Conservation (phyloP, 1,140 invertebrate species). For the Drosophila albomicans region DNA sequence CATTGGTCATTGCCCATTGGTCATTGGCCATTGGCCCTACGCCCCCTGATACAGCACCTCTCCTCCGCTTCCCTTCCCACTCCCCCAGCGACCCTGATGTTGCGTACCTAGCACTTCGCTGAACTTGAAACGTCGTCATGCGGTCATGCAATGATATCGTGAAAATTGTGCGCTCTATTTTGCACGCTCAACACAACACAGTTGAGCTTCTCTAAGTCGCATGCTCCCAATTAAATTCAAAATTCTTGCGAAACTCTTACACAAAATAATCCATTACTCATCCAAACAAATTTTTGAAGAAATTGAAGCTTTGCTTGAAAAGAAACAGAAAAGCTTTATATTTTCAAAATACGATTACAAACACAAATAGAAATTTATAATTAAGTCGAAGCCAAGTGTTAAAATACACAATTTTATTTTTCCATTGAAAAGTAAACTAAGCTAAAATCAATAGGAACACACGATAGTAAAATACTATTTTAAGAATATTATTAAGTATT, state of each 20-base stretch:
- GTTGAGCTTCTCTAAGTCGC: not conserved
- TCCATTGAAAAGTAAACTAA: too few species aligned
- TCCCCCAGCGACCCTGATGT: not conserved
- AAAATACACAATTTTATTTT: too few species aligned
- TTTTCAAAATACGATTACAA: too few species aligned
- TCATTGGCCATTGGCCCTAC: not conserved
- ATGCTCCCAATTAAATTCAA: not conserved
- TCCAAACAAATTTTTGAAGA: too few species aligned
- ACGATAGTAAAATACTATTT: too few species aligned
- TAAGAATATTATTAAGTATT: too few species aligned
- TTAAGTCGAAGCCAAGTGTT: too few species aligned
- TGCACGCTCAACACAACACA: not conserved
- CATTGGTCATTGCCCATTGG: slow-evolving; percentile 51
- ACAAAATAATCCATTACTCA: too few species aligned
- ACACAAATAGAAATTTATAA: too few species aligned
- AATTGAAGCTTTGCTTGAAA: too few species aligned
- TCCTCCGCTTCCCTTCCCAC: not conserved
- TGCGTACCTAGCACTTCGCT: slow-evolving; percentile 36
- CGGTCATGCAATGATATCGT: slow-evolving; percentile 56
- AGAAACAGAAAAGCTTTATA: too few species aligned
- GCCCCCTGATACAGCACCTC: not conserved
- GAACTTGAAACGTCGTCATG: slow-evolving; percentile 61
- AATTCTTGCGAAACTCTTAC: not conserved
- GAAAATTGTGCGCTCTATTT: slow-evolving; percentile 46
- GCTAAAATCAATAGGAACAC: too few species aligned